Conservation (phyloP, 1,140 invertebrate species). For the Tachypleus tridentatus region DNA sequence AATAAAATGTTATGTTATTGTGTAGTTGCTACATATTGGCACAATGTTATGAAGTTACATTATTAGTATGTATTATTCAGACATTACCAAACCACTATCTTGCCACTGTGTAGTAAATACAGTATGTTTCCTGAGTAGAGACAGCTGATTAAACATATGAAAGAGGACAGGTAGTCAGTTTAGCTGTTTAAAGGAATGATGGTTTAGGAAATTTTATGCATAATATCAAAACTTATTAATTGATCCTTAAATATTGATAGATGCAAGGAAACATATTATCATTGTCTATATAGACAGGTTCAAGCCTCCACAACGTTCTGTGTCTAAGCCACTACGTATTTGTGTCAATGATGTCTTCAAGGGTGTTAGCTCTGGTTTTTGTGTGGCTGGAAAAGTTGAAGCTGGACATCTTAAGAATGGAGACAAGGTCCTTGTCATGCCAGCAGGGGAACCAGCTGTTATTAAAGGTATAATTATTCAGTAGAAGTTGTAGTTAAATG, state of each 20-base stretch:
- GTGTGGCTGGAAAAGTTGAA: constrained; percentile 79
- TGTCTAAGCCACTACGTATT: constrained; percentile 80
- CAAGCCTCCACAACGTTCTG: constrained; percentile 58
- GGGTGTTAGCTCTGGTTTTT: constrained; percentile 67
- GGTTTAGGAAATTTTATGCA: no score
- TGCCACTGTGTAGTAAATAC: no score
- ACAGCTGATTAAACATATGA: no score
- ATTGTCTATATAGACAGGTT: constrained; percentile 50
- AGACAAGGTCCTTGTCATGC: constrained; percentile 79
- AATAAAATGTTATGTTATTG: no score
- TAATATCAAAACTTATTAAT: no score
- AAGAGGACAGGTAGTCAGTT: no score
- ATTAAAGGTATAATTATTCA: constrained; percentile 47
- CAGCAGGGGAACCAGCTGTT: constrained; percentile 59
- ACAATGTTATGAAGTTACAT: no score
- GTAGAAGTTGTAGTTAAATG: not conserved
- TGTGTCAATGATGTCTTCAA: constrained; percentile 92
- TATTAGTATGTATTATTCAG: no score
- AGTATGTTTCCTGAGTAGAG: no score
- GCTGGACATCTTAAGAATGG: constrained; percentile 71
- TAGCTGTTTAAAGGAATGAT: no score
- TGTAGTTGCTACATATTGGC: no score
- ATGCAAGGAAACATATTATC: not conserved
- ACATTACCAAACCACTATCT: no score
- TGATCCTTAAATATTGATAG: not conserved